Base-by-base conservation (phyloP, 2,113 vertebrate genomes). In the Pangasianodon gigas region DNA sequence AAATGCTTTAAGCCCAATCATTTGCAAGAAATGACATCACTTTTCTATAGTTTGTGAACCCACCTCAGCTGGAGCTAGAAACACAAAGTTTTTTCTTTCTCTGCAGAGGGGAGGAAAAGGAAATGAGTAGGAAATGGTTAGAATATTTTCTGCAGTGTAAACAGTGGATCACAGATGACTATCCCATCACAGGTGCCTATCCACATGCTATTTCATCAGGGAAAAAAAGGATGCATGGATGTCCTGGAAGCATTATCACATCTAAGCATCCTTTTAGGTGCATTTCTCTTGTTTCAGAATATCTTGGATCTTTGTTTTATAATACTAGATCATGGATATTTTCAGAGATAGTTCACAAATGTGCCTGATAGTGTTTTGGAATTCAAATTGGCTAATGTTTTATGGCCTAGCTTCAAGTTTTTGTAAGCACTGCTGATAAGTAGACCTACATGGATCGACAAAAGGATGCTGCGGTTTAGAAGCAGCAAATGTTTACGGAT, bases 21-120 rank as follows among this genome's bases (percentile, higher is more conserved):
- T 94, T 95, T 93, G 90, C 91, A 87, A 75, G 89, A 92, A 94
- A 94, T 96, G 87, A 96, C 95, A 93, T 96, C 95, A 95, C 93
- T 94, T 93, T 94, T 94, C 92, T 93, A 91, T 86, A 93, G 87
- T 80, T 89, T 91, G 92, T 90, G 92, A 94, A 94, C 89, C 90
- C 87, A 84, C 44, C 91, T 93, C 92, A 94, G 92, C 92, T 93
- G 91, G 89, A 92, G 93, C 88, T 91, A 88, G 89, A 87, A 90
- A 91, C 85, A 85, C n/a, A 82, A 91, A 52, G 41, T 56, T 56
- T 56, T 56, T 41, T 90, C 88, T 88, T 60, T 52, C 77, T 85
- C 62, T 90, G 54, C 24, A 71, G 84, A 90, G 56, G 65, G 58
- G 44, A 90, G 51, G 29, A 26, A 88, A 90, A 86, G 90, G 88